These are phyloP conservation scores for Penaeus indicus DNA, from an alignment of 1,140 invertebrate species.

Conservation along the genomic window DNA sequence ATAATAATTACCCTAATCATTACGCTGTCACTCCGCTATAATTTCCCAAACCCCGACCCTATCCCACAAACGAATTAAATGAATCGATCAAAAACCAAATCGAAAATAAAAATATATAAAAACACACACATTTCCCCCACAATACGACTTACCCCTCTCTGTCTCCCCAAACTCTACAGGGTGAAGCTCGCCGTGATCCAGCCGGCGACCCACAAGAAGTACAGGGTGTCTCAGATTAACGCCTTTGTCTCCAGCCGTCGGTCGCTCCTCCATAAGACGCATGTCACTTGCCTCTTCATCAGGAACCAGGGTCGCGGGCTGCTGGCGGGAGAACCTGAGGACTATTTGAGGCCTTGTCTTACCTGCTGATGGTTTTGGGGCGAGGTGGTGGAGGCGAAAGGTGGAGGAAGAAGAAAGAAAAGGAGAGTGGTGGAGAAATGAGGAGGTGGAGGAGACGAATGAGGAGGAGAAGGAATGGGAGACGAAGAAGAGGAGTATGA, in stretches of 20 bases:
- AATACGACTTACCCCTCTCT: neutral
- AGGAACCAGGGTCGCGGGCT: conserved; percentile 56
- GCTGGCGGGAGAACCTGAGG: conserved; percentile 39
- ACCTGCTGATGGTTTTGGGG: conserved; percentile 35
- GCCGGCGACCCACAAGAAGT: conserved; percentile 11
- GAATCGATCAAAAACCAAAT: too few species aligned
- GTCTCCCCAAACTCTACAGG: neutral
- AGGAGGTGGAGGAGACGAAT: too few species aligned
- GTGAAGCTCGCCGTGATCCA: conserved; percentile 49
- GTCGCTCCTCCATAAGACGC: conserved; percentile 60
- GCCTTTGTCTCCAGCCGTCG: conserved; percentile 58
- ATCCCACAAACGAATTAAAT: too few species aligned
- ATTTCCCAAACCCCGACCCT: too few species aligned
- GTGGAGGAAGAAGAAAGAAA: too few species aligned
- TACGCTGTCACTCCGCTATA: too few species aligned
- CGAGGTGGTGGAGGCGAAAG: too few species aligned
- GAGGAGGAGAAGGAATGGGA: too few species aligned
- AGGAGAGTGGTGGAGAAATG: too few species aligned
- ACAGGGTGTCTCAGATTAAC: conserved; percentile 55
- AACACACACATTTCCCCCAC: neutral
- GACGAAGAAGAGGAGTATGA: too few species aligned
- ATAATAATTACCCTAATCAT: too few species aligned
- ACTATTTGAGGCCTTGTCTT: conserved; percentile 56
- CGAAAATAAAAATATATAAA: too few species aligned
- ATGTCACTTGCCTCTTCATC: conserved; percentile 59